Base-by-base conservation (phyloP, 2,797 vertebrate species). In the Lepilemur septentrionalis region DNA sequence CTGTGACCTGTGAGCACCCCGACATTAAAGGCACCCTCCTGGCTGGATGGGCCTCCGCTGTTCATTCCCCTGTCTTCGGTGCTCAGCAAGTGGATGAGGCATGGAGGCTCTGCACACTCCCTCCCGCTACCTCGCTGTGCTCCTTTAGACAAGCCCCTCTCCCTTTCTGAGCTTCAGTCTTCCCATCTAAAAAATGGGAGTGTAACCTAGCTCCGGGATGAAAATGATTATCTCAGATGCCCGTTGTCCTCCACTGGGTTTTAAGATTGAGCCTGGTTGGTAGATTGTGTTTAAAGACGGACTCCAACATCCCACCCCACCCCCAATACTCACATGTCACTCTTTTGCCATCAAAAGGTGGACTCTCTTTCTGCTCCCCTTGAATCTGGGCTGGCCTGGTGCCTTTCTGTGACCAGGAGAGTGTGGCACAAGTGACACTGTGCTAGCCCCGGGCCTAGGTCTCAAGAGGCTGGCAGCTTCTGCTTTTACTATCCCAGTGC, bases 51-150 rank as follows among this genome's bases (percentile, higher is more conserved):
- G 20, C 32, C 52, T 10, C 57, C 22, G 9, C 8, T 67, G 32
- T 35, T 65, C 7, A 57, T 46, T 90, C 10, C 4, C 18, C 13
- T 55, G 32, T 59, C 93, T 87, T 35, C 91, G 30, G 48, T 13
- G 38, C n/a, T 70, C 67, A 81, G 38, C 46, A 70, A 87, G 52
- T 2, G 6, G 11, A 6, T 15, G 30, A 63, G 61, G 30, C 61
- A 15, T 0, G 3, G 50, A 72, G 20, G 14, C 23, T 48, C 3
- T 57, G 13, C 25, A 82, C 35, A 0, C 0, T 8, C 30, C 70
- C 73, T 59, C 35, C 48, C 12, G 1, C 35, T n/a, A 1, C 46
- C 35, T 79, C 30, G 63, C 38, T 4, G 5, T 4, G 32, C 13
- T n/a, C 52, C 78, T 41, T 76, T 50, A 52, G 6, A n/a, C 13